Evolutionary conservation across 1,140 invertebrate genomes (phyloP).

Genomic region (Papilio dardanus): DNA sequence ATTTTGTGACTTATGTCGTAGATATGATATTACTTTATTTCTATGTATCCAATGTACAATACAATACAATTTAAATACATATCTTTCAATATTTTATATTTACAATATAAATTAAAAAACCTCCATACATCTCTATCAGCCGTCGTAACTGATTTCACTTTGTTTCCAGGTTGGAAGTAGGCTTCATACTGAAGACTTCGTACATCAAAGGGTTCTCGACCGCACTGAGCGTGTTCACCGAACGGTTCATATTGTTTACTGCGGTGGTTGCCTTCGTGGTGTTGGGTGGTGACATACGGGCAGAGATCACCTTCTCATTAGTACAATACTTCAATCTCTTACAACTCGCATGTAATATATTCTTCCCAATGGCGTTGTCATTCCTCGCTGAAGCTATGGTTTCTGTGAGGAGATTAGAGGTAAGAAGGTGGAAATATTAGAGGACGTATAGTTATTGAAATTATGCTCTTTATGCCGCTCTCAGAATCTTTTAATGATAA

Average conservation of each 20-base stretch:
- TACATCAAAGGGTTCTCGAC: conserved; percentile 88
- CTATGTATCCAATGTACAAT: too few species aligned
- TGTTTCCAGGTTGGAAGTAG: conserved; percentile 84
- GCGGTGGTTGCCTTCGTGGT: conserved; percentile 88
- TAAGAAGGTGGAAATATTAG: too few species aligned
- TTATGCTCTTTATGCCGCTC: too few species aligned
- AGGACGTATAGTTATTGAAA: too few species aligned
- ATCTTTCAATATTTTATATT: too few species aligned
- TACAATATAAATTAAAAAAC: too few species aligned
- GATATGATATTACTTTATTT: too few species aligned
- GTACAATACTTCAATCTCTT: conserved; percentile 89
- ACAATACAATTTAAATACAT: too few species aligned
- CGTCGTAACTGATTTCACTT: too few species aligned
- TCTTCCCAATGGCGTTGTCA: conserved; percentile 86
- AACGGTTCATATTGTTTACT: conserved; percentile 88
- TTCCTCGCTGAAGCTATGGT: conserved; percentile 84
- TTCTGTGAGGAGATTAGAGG: conserved; percentile 85
- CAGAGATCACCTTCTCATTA: conserved; percentile 88
- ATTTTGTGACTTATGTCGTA: background rate
- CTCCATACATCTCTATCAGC: too few species aligned
- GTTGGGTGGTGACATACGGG: conserved; percentile 84
- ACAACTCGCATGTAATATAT: conserved; percentile 88
- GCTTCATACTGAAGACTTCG: conserved; percentile 86
- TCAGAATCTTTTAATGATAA: too few species aligned
- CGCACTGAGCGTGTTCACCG: conserved; percentile 86